Evolutionary conservation across 2,797 vertebrate species (phyloP).

Genomic region (Molossus alvarezi): DNA sequence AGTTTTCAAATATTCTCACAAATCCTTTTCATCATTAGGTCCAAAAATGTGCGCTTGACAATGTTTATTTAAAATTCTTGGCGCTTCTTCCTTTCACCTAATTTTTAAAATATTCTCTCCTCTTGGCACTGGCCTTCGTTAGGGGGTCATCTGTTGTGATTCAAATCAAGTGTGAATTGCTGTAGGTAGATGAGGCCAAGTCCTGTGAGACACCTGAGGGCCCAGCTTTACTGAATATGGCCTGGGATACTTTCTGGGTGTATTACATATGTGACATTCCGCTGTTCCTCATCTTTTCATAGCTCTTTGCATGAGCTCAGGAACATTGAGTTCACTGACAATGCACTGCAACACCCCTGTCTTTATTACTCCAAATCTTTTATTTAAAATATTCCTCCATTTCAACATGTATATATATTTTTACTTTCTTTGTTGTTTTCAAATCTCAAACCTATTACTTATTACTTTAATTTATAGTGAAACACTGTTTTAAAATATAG

Average conservation of each 20-base stretch:
- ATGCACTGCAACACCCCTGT: background rate
- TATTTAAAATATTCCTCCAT: constrained; percentile 6
- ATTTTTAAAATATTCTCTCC: background rate
- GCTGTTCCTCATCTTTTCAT: background rate
- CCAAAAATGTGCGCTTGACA: constrained; percentile 13
- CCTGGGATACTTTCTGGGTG: background rate
- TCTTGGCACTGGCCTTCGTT: background rate
- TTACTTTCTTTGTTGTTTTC: constrained; percentile 6
- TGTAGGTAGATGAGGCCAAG: background rate
- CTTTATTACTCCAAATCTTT: constrained; percentile 16
- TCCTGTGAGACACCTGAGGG: background rate
- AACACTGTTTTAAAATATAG: constrained; percentile 12
- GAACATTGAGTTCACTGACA: background rate
- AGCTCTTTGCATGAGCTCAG: background rate
- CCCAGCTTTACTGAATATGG: background rate
- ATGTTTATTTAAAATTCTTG: constrained; percentile 56
- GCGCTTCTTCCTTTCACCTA: constrained; percentile 40
- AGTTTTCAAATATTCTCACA: constrained; percentile 42
- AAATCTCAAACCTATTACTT: background rate
- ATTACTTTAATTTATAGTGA: constrained; percentile 4
- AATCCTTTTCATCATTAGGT: constrained; percentile 36
- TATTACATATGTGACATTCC: background rate
- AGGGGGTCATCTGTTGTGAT: constrained; percentile 49
- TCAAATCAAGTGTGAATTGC: constrained; percentile 12
- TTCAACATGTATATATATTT: background rate